phyloP scores from a whole-genome alignment of 2,113 vertebrate species.

The Myotis yumanensis region DNA sequence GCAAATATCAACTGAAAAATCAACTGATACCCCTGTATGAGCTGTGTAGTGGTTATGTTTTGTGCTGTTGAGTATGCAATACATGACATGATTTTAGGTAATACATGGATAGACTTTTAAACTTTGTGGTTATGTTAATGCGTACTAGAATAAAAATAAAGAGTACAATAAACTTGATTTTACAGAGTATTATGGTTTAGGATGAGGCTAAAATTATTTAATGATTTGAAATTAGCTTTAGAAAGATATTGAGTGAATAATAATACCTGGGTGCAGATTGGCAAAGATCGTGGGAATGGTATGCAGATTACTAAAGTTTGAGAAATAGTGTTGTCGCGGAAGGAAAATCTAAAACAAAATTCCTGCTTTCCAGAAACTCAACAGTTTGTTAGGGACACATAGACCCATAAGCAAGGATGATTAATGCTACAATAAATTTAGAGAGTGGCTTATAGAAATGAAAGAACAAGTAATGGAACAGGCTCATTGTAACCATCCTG shows the following conservation, averaged over 20 bases:
- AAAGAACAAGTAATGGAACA: neutral
- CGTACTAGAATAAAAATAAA: slow-evolving; percentile 38
- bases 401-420: neutral
- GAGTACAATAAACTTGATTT: slow-evolving; percentile 35
- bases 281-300: neutral
- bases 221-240: neutral
- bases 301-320: neutral
- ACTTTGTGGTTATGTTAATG: slow-evolving; percentile 39
- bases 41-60: neutral
- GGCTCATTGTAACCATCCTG: neutral
- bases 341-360: slow-evolving; percentile 29
- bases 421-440: neutral
- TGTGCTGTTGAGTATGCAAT: neutral
- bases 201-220: slow-evolving; percentile 12
- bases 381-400: neutral
- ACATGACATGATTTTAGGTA: slow-evolving; percentile 4
- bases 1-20: neutral
- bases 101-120: neutral
- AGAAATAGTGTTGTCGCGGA: neutral
- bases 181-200: neutral
- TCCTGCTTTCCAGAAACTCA: slow-evolving; percentile 36
- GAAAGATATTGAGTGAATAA: neutral
- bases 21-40: neutral
- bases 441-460: neutral
- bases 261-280: neutral